phyloP scores from a whole-genome alignment of 1,140 invertebrate species.

The Cryptotermes secundus region DNA sequence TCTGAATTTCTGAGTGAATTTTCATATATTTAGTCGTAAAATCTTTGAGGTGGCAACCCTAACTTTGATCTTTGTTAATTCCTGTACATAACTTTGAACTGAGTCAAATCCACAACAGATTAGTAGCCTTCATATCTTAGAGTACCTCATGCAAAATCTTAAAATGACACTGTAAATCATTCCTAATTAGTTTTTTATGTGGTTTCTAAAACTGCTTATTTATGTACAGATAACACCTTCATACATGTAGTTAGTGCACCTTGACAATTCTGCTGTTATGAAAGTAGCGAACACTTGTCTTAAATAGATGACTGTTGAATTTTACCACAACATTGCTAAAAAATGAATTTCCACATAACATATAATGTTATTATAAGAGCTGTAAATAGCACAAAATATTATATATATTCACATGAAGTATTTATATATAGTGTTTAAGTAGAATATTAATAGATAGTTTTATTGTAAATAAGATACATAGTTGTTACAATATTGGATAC shows the following conservation, averaged over 20 bases:
- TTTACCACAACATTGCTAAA: background rate
- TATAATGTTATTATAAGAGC: background rate
- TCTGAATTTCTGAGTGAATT: too few species aligned
- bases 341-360: background rate
- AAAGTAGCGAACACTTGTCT: background rate
- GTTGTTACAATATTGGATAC: background rate
- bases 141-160: background rate
- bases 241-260: background rate
- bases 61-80: background rate
- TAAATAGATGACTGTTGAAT: background rate
- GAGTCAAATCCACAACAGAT: background rate
- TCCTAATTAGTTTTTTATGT: background rate
- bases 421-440: background rate
- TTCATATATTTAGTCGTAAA: background rate
- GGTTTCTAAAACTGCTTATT: background rate
- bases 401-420: background rate
- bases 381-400: slow-evolving; percentile 18
- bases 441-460: background rate
- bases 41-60: background rate
- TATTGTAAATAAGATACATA: background rate
- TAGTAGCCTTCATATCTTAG: background rate
- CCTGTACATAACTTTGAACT: background rate
- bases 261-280: background rate
- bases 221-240: background rate
- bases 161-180: background rate